A percentile compares a stretch with the other conserved stretches of the same genome.
phyloP scores from a whole-genome alignment of 1,140 invertebrate genomes.

The Drosophila takahashii region DNA sequence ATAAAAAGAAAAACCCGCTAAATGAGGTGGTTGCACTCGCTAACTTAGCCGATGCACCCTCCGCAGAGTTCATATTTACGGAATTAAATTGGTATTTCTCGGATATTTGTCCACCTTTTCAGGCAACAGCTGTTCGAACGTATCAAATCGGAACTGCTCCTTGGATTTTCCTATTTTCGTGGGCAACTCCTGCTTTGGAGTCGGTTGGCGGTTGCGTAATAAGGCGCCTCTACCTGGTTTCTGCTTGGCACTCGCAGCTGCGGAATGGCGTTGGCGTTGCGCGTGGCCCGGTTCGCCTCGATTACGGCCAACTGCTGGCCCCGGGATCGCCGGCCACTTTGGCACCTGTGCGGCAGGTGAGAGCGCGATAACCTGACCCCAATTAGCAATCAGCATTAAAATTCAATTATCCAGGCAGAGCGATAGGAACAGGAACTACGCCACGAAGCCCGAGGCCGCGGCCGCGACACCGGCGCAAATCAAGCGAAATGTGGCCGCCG shows the following conservation, averaged over 20 bases:
- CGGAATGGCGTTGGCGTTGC: constrained; percentile 60
- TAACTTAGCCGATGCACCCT: no score
- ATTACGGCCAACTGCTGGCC: constrained; percentile 36
- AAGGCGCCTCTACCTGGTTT: constrained; percentile 19
- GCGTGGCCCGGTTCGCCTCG: constrained; percentile 30
- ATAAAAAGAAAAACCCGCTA: no score
- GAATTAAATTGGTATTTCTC: no score
- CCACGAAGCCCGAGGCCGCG: constrained; percentile 8
- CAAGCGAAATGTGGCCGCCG: constrained; percentile 70
- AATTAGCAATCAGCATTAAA: constrained; percentile 54
- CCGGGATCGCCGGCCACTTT: constrained; percentile 44
- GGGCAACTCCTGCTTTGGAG: constrained; percentile 64
- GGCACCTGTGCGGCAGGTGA: constrained; percentile 52
- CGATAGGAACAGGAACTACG: constrained; percentile 30
- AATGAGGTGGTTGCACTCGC: no score
- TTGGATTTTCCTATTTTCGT: constrained; percentile 29
- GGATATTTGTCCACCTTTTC: neutral
- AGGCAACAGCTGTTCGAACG: constrained; percentile 11
- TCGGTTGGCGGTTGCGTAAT: constrained; percentile 71
- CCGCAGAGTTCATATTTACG: no score
- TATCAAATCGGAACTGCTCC: constrained; percentile 27
- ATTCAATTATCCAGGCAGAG: constrained; percentile 34
- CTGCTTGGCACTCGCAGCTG: neutral
- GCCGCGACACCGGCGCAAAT: constrained; percentile 47
- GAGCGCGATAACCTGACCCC: neutral